Evolutionary conservation across 1,140 invertebrate genomes (phyloP).

Genomic region (Psix sp.): DNA sequence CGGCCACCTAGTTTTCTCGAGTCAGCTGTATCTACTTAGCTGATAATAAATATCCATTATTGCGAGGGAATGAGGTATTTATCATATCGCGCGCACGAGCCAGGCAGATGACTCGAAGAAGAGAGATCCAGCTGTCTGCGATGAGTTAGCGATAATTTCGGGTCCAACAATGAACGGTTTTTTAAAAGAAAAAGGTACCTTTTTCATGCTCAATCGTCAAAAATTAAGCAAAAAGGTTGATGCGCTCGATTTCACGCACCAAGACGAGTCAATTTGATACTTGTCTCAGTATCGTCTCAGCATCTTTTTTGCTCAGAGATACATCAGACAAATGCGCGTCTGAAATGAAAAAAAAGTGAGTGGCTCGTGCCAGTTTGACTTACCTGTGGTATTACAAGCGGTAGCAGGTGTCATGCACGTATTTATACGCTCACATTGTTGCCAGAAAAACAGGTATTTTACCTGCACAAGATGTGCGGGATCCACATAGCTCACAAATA

Average conservation of each 20-base stretch:
- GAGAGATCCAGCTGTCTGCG: conserved; percentile 70
- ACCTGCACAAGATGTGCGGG: conserved; percentile 62
- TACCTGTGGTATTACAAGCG: conserved; percentile 55
- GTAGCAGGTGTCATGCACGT: conserved; percentile 69
- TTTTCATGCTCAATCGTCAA: background rate
- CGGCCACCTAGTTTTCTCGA: conserved; percentile 58
- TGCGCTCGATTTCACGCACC: too few species aligned
- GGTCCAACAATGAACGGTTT: conserved; percentile 36
- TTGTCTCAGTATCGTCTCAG: too few species aligned
- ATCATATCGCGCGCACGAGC: conserved; percentile 71
- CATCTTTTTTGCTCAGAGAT: conserved; percentile 14
- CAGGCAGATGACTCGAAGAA: conserved; percentile 71
- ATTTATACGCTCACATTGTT: conserved; percentile 63
- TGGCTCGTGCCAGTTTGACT: conserved; percentile 60
- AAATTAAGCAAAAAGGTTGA: too few species aligned
- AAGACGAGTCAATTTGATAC: too few species aligned
- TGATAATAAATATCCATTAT: conserved; percentile 75
- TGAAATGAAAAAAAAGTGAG: conserved; percentile 32
- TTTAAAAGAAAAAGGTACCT: too few species aligned
- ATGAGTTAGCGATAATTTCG: conserved; percentile 69
- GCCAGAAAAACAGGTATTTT: conserved; percentile 64
- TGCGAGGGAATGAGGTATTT: conserved; percentile 67
- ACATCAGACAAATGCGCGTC: conserved; percentile 32
- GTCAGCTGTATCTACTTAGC: conserved; percentile 72
- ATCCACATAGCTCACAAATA: conserved; percentile 62